Conservation (phyloP, 1,140 invertebrate species). For the Achroia grisella region DNA sequence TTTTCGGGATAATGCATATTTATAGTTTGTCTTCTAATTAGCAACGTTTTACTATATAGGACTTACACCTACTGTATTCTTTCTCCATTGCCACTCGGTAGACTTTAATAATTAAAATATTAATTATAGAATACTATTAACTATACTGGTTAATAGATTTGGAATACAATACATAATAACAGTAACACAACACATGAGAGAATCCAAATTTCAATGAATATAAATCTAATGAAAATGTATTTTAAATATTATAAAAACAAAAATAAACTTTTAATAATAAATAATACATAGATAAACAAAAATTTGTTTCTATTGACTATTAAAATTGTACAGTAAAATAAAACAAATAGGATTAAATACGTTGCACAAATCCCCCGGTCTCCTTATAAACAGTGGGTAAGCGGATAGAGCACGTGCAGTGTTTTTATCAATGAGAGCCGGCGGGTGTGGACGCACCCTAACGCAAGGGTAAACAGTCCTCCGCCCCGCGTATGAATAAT, state of each 20-base stretch:
- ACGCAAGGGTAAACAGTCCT: constrained; percentile 56
- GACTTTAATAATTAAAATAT: neutral
- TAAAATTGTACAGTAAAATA: constrained; percentile 1
- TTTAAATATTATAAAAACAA: too few relatives aligned
- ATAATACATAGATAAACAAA: neutral
- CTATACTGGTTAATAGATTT: too few relatives aligned
- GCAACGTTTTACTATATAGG: too few relatives aligned
- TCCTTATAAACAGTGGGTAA: constrained; percentile 60
- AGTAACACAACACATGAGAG: too few relatives aligned
- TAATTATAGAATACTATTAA: too few relatives aligned
- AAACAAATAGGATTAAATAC: constrained; percentile 51
- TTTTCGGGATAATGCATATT: too few relatives aligned
- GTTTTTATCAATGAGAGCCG: constrained; percentile 58
- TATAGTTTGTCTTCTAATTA: too few relatives aligned
- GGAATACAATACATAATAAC: too few relatives aligned
- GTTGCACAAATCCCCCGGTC: constrained; percentile 26
- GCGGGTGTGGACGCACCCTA: constrained; percentile 35
- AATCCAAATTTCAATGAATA: neutral
- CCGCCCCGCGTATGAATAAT: constrained; percentile 59
- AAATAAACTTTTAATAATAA: neutral
- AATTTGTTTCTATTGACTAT: too few relatives aligned
- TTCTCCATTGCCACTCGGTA: neutral
- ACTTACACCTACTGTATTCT: too few relatives aligned
- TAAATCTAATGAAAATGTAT: neutral
- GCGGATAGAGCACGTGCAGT: constrained; percentile 62